Conservation (phyloP, 1,140 invertebrate genomes). For the Sycobia sp. region DNA sequence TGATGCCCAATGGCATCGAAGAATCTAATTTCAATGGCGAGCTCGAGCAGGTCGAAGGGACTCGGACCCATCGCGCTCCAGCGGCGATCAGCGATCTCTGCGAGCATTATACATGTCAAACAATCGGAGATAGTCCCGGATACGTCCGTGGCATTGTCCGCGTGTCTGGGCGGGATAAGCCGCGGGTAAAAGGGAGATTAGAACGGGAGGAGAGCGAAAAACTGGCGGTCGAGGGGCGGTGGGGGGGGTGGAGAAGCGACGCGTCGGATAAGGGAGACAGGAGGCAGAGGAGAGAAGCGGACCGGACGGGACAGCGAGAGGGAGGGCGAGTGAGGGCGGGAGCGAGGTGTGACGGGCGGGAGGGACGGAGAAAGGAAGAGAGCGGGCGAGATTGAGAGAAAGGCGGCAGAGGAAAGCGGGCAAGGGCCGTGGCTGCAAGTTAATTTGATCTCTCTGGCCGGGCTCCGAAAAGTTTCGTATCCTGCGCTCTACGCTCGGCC, state of each 20-base stretch:
- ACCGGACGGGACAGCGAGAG: neutral
- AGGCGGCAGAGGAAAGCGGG: constrained; percentile 9
- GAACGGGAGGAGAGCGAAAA: neutral
- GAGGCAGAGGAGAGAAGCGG: neutral
- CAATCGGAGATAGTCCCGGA: constrained; percentile 20
- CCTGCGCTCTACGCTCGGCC: constrained; percentile 7
- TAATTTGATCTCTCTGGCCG: constrained; percentile 37
- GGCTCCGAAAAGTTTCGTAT: constrained; percentile 31
- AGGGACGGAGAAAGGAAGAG: neutral
- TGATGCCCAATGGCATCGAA: too few relatives aligned
- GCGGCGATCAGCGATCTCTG: neutral
- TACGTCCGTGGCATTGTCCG: neutral
- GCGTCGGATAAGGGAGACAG: constrained; percentile 3
- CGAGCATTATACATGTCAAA: constrained; percentile 22
- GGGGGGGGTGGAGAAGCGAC: too few relatives aligned
- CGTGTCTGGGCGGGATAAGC: neutral
- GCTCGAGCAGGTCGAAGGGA: too few relatives aligned
- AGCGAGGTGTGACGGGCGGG: neutral
- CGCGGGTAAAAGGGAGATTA: constrained; percentile 22
- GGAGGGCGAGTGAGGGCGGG: too few relatives aligned
- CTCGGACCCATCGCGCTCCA: neutral
- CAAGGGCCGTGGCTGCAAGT: constrained; percentile 21
- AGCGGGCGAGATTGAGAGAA: neutral
- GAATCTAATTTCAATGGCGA: too few relatives aligned
- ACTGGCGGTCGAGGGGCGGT: too few relatives aligned